Conservation (phyloP, 2,888 invertebrate species). For the Morinoia aosen region DNA sequence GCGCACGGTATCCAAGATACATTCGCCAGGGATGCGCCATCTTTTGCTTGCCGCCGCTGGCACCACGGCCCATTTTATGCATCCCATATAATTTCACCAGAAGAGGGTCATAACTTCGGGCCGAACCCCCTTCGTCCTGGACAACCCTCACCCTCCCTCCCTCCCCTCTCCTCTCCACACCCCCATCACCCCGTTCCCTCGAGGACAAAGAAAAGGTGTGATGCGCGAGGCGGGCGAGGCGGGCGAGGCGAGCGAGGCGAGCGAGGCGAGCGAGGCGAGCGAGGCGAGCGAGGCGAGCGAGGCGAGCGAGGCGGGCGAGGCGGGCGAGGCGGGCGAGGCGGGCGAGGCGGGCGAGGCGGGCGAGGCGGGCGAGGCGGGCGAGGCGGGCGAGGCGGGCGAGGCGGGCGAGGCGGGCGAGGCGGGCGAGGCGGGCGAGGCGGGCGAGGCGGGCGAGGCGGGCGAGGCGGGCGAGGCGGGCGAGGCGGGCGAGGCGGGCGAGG, state of each 20-base stretch:
- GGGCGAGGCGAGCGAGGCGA: no score
- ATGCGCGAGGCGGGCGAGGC: not conserved
- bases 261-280: no score
- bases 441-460: not conserved
- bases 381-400: not conserved
- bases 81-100: no score
- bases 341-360: not conserved
- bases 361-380: not conserved
- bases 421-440: not conserved
- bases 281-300: no score
- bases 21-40: no score
- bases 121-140: not conserved
- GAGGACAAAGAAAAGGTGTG: not conserved
- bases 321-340: no score
- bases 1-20: no score
- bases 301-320: no score
- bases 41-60: no score
- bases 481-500: not conserved
- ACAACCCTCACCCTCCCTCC: not conserved
- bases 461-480: not conserved
- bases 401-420: not conserved
- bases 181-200: not conserved
- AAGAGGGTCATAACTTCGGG: no score
- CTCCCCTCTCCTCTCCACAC: slow-evolving; percentile 32
- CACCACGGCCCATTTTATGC: no score